These are phyloP conservation scores for Diaprepes abbreviatus DNA, from an alignment of 2,888 invertebrate species.

Conservation along the genomic window DNA sequence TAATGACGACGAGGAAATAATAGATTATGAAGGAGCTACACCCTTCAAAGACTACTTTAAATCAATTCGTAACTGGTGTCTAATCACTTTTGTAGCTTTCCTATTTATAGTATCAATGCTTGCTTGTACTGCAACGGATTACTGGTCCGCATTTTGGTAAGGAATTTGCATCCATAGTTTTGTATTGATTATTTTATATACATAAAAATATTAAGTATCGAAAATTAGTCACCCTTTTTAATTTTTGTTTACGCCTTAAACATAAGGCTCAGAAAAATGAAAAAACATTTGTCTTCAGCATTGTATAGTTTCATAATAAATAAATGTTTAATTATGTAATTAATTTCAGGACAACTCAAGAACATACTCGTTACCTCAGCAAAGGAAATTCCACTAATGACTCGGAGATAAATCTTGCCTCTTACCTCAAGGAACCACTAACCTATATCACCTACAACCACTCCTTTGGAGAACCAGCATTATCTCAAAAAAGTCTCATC, in stretches of 20 bases:
- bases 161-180: no score
- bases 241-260: no score
- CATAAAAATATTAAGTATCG: no score
- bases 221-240: no score
- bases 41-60: slow-evolving; percentile 60
- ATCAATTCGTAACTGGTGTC: slow-evolving; percentile 55
- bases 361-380: slow-evolving; percentile 52
- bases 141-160: slow-evolving; percentile 63
- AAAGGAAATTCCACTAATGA: not conserved
- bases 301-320: no score
- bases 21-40: slow-evolving; percentile 40
- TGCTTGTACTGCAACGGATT: slow-evolving; percentile 59
- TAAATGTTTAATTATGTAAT: no score
- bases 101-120: slow-evolving; percentile 58
- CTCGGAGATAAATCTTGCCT: not conserved
- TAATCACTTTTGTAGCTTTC: slow-evolving; percentile 51
- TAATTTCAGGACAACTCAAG: slow-evolving; percentile 59
- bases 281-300: no score
- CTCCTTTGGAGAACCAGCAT: not conserved
- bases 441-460: slow-evolving; percentile 1
- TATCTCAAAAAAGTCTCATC: slow-evolving; percentile 5
- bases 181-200: no score
- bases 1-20: slow-evolving; percentile 52
- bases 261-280: no score
- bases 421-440: not conserved